Conservation (phyloP, 2,888 invertebrate genomes). For the Osedax fenrisi region DNA sequence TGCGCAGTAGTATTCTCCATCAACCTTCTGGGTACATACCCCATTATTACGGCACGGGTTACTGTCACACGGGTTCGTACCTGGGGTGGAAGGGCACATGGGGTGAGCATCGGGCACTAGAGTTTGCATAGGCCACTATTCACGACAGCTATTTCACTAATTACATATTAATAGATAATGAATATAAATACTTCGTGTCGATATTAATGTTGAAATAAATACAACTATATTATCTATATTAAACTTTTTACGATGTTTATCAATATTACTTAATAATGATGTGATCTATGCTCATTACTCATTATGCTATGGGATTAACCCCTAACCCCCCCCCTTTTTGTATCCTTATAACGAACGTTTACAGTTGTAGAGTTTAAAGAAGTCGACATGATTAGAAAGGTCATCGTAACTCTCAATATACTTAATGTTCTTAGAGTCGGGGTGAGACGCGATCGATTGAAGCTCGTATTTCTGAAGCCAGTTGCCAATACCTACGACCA, state of each 20-base stretch:
- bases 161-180: too few species aligned
- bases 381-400: background rate
- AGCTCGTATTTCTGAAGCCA: conserved; percentile 27
- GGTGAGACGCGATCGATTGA: conserved; percentile 23
- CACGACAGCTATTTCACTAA: too few species aligned
- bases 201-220: too few species aligned
- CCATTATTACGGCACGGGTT: conserved; percentile 28
- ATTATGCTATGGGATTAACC: too few species aligned
- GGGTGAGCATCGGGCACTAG: background rate
- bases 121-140: background rate
- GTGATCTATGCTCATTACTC: too few species aligned
- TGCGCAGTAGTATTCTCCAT: conserved; percentile 20
- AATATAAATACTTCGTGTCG: too few species aligned
- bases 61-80: background rate
- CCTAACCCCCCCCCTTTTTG: too few species aligned
- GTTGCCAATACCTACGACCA: conserved; percentile 21
- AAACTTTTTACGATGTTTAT: too few species aligned
- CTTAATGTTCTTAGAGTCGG: conserved; percentile 4
- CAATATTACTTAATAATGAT: too few species aligned
- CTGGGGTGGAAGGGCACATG: conserved; percentile 18
- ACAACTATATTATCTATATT: too few species aligned
- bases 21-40: conserved; percentile 13
- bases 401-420: background rate
- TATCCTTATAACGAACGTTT: background rate
- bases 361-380: background rate